These are phyloP conservation scores for Drosophila simulans DNA, from an alignment of 1,140 invertebrate species.

Conservation along the genomic window DNA sequence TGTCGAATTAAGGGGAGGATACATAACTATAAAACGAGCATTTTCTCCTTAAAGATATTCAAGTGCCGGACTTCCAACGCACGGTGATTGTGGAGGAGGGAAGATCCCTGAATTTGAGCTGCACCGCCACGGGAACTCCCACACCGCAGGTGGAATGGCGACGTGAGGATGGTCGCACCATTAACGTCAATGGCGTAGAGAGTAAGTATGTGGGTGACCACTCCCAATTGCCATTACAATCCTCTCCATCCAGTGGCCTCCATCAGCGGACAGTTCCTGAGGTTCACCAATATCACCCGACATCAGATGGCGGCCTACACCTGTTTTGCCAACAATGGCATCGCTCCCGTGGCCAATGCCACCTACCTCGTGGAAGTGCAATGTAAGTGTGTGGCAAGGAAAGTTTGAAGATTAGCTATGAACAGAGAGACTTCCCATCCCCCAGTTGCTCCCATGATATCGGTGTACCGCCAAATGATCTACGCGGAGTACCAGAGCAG, in stretches of 20 bases:
- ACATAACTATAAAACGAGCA: not conserved
- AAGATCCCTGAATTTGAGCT: slow-evolving; percentile 90
- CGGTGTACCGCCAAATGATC: slow-evolving; percentile 90
- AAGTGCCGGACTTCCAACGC: slow-evolving; percentile 60
- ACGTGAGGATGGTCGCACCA: slow-evolving; percentile 88
- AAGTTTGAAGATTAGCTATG: slow-evolving; percentile 85
- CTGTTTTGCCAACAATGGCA: slow-evolving; percentile 94
- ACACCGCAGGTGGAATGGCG: slow-evolving; percentile 91
- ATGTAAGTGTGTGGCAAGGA: slow-evolving; percentile 86
- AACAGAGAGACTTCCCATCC: too few relatives aligned
- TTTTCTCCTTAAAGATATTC: slow-evolving; percentile 37
- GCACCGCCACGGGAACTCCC: slow-evolving; percentile 91
- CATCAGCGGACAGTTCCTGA: slow-evolving; percentile 89
- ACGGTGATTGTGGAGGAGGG: slow-evolving; percentile 89
- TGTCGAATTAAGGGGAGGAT: not conserved
- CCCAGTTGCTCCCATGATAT: slow-evolving; percentile 92
- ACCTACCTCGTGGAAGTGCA: slow-evolving; percentile 93
- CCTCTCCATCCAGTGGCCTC: slow-evolving; percentile 86
- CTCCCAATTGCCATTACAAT: not conserved
- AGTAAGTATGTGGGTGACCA: slow-evolving; percentile 51
- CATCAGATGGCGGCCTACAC: slow-evolving; percentile 94
- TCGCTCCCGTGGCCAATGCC: slow-evolving; percentile 92
- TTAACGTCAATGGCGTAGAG: slow-evolving; percentile 85
- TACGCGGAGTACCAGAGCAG: slow-evolving; percentile 89
- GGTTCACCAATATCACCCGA: slow-evolving; percentile 92